Evolutionary conservation across 2,888 invertebrate species (phyloP).

Genomic region (Tupiocoris notatus): DNA sequence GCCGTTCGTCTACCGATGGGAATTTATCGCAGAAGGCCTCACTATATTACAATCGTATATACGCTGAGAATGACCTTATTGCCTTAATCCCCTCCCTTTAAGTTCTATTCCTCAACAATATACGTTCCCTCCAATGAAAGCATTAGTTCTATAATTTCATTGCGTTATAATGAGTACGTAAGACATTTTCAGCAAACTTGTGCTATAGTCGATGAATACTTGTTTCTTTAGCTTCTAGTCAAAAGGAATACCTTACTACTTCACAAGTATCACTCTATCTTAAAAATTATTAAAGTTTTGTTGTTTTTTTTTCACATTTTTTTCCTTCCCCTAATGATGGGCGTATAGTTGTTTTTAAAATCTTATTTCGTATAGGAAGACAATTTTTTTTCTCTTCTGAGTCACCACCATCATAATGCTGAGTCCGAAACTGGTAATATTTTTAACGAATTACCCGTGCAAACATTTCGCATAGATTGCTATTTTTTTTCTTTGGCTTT

Average conservation of each 20-base stretch:
- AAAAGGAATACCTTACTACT: background rate
- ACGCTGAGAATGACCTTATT: too few relatives aligned
- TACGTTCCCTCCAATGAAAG: background rate
- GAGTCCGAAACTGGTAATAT: too few relatives aligned
- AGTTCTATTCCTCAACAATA: too few relatives aligned
- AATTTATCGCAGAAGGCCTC: too few relatives aligned
- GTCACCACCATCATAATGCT: too few relatives aligned
- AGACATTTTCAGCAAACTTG: background rate
- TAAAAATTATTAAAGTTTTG: background rate
- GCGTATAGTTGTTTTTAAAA: background rate
- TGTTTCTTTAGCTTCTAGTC: background rate
- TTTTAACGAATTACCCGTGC: too few relatives aligned
- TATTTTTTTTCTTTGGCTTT: too few relatives aligned
- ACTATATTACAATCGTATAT: too few relatives aligned
- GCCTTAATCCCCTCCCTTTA: too few relatives aligned
- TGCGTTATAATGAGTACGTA: background rate
- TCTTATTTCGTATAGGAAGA: background rate
- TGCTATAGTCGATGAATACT: background rate
- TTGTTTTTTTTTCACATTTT: background rate
- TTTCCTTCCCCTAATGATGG: background rate
- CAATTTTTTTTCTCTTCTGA: background rate
- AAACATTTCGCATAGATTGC: too few relatives aligned
- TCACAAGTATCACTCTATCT: background rate
- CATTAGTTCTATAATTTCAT: background rate
- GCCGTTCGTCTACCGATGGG: too few relatives aligned